Evolutionary conservation across 1,140 invertebrate species (phyloP), one percentile per base, ranked within the genome.

Genomic region (Anastatus disparis): DNA sequence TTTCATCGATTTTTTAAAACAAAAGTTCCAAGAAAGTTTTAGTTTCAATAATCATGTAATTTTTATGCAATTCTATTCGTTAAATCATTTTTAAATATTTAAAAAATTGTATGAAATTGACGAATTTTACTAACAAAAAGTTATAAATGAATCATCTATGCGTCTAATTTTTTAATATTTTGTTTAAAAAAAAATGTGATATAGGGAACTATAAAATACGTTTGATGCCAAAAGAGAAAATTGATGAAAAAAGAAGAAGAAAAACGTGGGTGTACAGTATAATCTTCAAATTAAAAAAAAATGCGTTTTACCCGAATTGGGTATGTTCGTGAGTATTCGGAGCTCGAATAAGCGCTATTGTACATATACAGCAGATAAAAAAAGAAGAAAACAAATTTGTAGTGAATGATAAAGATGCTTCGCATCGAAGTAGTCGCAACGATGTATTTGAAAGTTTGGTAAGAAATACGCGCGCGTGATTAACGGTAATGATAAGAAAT

Each of bases 391-490:
- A 17, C 8, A 20, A 61, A 26, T 64, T 71, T 58, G 59, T 64
- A 58, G 20, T 55, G 31, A 71, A 58, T 65, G 52, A 70, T 63
- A 48, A 63, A 44, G 7, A 64, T 61, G 50, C 69, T 71, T 71
- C 69, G 69, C 61, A 71, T 71, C 69, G 69, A 71, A 71, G 69
- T 71, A 46, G 15, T 10, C n/a, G n/a, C n/a, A 35, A 35, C 10
- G 31, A 55, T 13, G 20, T 58, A 35, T 58, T 58, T 70, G 50
- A 63, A 55, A 63, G 27, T 70, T 70, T 46, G 35, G 10, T 55
- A 52, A 61, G 44, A 63, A 8, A 62, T 68, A 63, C 27, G 35
- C 24, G 35, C 24, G 40, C 38, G 40, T n/a, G 38, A 7, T 63
- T 44, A 12, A 31, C 9, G 50, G 15, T 46, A 17, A 59, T 40